These are phyloP conservation scores for Meandrusa payeni DNA, from an alignment of 2,888 invertebrate genomes.

Conservation along the genomic window DNA sequence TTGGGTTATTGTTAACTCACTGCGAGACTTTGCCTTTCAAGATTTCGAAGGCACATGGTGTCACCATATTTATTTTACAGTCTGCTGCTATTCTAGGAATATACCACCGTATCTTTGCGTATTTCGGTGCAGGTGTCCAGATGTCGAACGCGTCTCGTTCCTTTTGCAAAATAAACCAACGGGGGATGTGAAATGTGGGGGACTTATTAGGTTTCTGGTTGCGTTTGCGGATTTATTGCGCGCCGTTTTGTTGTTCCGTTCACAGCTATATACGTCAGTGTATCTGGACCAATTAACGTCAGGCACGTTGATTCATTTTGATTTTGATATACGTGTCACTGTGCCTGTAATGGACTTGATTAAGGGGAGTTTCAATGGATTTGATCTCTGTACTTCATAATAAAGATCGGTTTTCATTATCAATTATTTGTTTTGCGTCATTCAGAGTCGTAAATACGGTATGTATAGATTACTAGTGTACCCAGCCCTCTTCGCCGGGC, in stretches of 20 bases:
- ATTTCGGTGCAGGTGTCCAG: constrained; percentile 76
- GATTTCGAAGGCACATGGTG: constrained; percentile 74
- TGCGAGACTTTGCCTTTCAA: constrained; percentile 41
- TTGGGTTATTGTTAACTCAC: constrained; percentile 15
- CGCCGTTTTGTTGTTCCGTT: constrained; percentile 41
- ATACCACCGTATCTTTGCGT: constrained; percentile 65
- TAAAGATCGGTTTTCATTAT: too few relatives aligned
- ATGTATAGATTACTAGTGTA: too few relatives aligned
- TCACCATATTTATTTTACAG: constrained; percentile 74
- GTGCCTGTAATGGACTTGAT: constrained; percentile 33
- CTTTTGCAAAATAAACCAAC: constrained; percentile 56
- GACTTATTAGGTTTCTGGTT: constrained; percentile 53
- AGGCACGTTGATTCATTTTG: constrained; percentile 53
- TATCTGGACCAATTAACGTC: constrained; percentile 56
- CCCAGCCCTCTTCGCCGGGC: too few relatives aligned
- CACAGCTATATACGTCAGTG: constrained; percentile 45
- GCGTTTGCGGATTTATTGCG: constrained; percentile 66
- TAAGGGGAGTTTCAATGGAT: constrained; percentile 10
- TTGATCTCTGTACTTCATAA: neutral
- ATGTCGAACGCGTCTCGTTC: constrained; percentile 56
- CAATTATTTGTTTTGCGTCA: too few relatives aligned
- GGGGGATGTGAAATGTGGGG: constrained; percentile 43
- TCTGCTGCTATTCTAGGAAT: constrained; percentile 80
- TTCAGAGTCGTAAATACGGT: too few relatives aligned
- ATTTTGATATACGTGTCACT: constrained; percentile 55